Evolutionary conservation across 1,140 invertebrate genomes (phyloP).

Genomic region (Diuraphis noxia): DNA sequence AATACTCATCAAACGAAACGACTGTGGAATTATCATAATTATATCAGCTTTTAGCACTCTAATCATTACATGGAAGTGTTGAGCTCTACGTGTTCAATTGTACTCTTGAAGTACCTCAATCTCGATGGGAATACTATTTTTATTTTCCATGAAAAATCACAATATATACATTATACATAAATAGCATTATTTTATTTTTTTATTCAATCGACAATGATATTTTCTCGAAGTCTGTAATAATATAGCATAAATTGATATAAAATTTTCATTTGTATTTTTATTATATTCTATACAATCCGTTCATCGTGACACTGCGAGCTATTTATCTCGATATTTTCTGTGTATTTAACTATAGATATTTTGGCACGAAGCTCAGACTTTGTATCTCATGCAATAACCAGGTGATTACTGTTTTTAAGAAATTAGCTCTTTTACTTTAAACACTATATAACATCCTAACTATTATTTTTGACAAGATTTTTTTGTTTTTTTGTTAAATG

Average conservation of each 20-base stretch:
- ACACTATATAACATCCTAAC: background rate
- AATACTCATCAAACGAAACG: background rate
- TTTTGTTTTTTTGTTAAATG: no score
- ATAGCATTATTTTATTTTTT: background rate
- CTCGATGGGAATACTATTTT: background rate
- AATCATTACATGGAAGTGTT: background rate
- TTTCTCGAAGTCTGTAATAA: background rate
- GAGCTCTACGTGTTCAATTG: background rate
- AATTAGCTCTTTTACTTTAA: background rate
- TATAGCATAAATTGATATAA: background rate
- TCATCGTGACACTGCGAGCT: background rate
- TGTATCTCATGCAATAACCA: background rate
- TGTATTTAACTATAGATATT: background rate
- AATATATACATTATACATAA: background rate
- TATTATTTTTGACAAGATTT: no score
- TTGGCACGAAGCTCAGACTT: background rate
- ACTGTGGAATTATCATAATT: background rate
- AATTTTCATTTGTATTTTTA: background rate
- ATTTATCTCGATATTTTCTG: background rate
- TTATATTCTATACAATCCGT: background rate
- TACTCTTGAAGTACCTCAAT: background rate
- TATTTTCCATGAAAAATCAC: background rate
- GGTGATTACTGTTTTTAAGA: background rate
- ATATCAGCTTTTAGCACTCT: no score
- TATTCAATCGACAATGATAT: background rate